These are phyloP conservation scores for Masticophis lateralis DNA, from an alignment of 2,797 vertebrate species.

Conservation along the genomic window DNA sequence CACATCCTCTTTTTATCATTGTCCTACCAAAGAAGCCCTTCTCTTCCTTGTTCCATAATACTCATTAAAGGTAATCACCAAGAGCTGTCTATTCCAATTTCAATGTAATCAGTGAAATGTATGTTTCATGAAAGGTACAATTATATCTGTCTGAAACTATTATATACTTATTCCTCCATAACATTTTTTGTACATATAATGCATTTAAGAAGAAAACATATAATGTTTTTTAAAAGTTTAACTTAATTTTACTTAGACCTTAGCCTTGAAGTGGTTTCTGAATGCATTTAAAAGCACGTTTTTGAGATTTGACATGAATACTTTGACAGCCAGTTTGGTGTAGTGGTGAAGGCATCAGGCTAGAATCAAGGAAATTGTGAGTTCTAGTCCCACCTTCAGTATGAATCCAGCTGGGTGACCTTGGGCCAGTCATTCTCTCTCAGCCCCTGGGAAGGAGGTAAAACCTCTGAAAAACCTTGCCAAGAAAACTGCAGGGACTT, in stretches of 20 bases:
- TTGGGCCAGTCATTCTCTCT: not conserved
- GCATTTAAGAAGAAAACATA: not conserved
- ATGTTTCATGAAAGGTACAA: not conserved
- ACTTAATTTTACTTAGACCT: not conserved
- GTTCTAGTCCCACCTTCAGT: no score
- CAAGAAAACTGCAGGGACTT: not conserved
- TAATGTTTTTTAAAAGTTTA: not conserved
- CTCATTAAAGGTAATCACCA: not conserved
- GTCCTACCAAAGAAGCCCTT: not conserved
- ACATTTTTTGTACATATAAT: not conserved
- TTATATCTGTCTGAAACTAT: not conserved
- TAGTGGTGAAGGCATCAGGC: not conserved
- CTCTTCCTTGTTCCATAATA: not conserved
- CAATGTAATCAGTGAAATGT: not conserved
- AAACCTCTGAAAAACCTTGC: not conserved
- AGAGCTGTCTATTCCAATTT: not conserved
- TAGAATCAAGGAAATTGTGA: not conserved
- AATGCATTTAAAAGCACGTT: not conserved
- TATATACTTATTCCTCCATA: not conserved
- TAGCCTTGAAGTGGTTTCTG: not conserved
- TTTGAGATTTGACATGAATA: not conserved
- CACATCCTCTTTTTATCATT: not conserved
- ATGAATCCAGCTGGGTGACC: no score
- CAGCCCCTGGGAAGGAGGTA: not conserved
- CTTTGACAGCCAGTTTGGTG: not conserved